Evolutionary conservation across 2,888 invertebrate species (phyloP), one percentile per base, ranked within the genome.

Genomic region (Ectobius pallidus): DNA sequence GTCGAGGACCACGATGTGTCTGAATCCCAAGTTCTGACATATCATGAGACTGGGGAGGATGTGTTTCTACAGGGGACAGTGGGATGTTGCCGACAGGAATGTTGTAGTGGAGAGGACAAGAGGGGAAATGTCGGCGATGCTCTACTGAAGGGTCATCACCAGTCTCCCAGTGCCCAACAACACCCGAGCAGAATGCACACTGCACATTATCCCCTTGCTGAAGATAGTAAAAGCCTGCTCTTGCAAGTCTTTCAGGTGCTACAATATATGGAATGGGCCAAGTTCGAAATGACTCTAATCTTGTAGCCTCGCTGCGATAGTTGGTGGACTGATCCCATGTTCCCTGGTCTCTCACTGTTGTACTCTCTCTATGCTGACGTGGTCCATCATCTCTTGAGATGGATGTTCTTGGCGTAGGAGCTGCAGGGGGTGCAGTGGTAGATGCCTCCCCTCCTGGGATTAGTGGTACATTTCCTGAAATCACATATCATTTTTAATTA

Each of bases 211-310:
- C 92, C 16, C 88, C 88, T 46, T 87, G 86, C 75, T 91, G 89
- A 2, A 92, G 85, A 80, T 92, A 96, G 81, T 92, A 96, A 81
- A 96, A 96, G 3, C 96, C 96, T 63, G 95, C 92, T 80, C 86
- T 88, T 0, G 94, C 95, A 75, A 96, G 84, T 7, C 89, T 87
- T 79, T 90, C 87, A 0, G 94, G 91, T 1, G 89, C 86, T 22
- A 96, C 87, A 73, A 87, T 83, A 61, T 83, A 83, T 11, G 84
- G 77, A 44, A 85, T 88, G 67, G 93, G 92, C 95, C 95, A 95
- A 82, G 89, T 88, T 70, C 84, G 84, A 82, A 92, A 94, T 1
- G 93, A 90, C 69, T 87, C 84, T 69, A 94, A 83, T 75, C 94
- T 85, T 76, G 88, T 83, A 7, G 87, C 85, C 83, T 91, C 87